phyloP scores from a whole-genome alignment of 2,797 vertebrate genomes.

The Furcifer pardalis region DNA sequence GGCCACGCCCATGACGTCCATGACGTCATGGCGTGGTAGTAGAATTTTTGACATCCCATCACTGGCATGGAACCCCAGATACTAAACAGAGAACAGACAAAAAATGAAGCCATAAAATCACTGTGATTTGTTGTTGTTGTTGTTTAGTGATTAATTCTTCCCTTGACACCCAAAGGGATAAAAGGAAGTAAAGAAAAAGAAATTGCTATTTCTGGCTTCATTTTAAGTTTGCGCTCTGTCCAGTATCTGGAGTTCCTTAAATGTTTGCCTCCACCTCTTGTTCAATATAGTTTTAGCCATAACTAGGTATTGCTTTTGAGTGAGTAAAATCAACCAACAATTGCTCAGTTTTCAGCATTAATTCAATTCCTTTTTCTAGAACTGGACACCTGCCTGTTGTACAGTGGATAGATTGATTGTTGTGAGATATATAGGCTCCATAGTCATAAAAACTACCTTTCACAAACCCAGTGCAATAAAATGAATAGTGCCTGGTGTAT shows the following conservation, averaged over 20 bases:
- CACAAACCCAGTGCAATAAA: conserved; percentile 2
- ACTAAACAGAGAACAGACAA: no score
- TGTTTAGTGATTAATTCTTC: no score
- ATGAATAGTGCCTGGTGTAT: background rate
- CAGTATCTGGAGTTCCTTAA: background rate
- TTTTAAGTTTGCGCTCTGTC: background rate
- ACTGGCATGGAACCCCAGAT: no score
- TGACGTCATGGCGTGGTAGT: no score
- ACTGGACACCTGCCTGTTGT: background rate
- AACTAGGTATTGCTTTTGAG: background rate
- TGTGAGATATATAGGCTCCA: background rate
- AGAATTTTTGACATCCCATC: no score
- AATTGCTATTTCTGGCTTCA: no score
- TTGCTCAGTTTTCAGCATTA: background rate
- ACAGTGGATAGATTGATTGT: background rate
- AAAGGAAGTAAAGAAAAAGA: no score
- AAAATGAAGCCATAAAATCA: no score
- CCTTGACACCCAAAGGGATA: no score
- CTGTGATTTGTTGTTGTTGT: no score
- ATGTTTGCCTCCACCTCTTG: background rate
- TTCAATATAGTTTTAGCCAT: background rate
- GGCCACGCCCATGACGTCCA: no score
- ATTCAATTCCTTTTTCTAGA: conserved; percentile 10
- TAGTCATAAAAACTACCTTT: background rate
- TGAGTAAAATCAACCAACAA: background rate